Evolutionary conservation across 2,888 invertebrate genomes (phyloP).

Genomic region (Gandaritis pyraliata): DNA sequence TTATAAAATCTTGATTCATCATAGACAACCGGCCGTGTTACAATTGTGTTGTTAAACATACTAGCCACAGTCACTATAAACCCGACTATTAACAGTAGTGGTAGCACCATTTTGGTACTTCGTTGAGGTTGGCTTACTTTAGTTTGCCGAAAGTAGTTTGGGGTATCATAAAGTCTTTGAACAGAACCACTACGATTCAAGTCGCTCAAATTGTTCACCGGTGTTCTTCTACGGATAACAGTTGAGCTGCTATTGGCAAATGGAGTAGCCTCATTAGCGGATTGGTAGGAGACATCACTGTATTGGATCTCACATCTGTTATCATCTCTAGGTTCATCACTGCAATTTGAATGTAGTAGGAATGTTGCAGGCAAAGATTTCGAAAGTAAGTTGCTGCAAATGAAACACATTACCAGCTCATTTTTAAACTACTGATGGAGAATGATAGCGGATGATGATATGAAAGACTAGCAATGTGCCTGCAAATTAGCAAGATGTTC

Average conservation of each 20-base stretch:
- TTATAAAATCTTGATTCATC: constrained; percentile 61
- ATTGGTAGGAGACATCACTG: constrained; percentile 31
- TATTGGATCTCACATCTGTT: constrained; percentile 20
- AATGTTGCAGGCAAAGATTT: constrained; percentile 71
- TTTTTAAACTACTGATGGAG: constrained; percentile 19
- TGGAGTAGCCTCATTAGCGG: constrained; percentile 30
- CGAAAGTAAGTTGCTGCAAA: constrained; percentile 69
- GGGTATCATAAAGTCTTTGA: not conserved
- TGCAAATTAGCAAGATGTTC: too few relatives aligned
- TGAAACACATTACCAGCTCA: constrained; percentile 70
- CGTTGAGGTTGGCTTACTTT: not conserved
- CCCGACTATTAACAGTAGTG: constrained; percentile 5
- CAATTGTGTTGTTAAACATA: constrained; percentile 12
- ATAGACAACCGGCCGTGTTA: constrained; percentile 41
- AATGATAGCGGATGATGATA: not conserved
- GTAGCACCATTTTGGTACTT: constrained; percentile 5
- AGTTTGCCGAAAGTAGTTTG: not conserved
- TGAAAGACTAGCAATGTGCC: not conserved
- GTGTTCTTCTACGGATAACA: constrained; percentile 2
- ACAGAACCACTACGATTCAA: constrained; percentile 14
- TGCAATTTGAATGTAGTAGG: constrained; percentile 65
- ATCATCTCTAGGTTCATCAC: constrained; percentile 53
- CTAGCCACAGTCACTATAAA: constrained; percentile 1
- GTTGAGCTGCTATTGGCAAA: constrained; percentile 12
- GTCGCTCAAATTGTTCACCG: not conserved